Evolutionary conservation across 2,797 vertebrate genomes (phyloP), one percentile per base, ranked within the genome.

Genomic region (Hafferia zeledoni): DNA sequence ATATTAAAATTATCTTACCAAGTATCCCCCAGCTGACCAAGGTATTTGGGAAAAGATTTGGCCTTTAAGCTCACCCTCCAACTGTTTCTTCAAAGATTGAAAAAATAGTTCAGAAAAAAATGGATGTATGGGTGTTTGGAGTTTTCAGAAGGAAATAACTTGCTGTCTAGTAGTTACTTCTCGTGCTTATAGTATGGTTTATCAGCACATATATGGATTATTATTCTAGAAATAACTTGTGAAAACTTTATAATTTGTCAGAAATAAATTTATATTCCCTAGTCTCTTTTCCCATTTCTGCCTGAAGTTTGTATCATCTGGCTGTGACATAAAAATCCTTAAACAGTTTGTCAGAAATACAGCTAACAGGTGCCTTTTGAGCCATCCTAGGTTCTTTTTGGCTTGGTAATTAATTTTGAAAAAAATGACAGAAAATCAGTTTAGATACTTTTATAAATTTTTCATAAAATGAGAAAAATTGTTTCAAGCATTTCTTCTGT

Each of bases 141-240:
- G 11, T 55, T 87, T 76, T 56, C 28, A 74, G 37, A 63, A 89
- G 33, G 16, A 75, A 83, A n/a, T 19, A 41, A 11, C 16, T 64
- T 70, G 19, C 17, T 75, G 6, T 74, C 11, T 55, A 78, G 1
- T 47, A 47, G 46, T 89, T 69, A 52, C 33, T 74, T 90, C 6
- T 31, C 52, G 23, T 79, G 16, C 8, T 53, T 70, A 15, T 49
- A 25, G 4, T 27, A 3, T 71, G 25, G 8, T 37, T 84, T 63
- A 59, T 74, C 84, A 33, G 18, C 0, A 0, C 4, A 24, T 24
- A 5, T 43, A 8, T 6, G 24, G 46, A 13, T 77, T 76, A 23
- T 87, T 72, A 8, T 12, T 86, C 20, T 65, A 47, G 46, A 84
- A 87, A 39, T 71, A 56, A 49, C 3, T 5, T 52, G 18, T 2